phyloP scores from a whole-genome alignment of 2,113 vertebrate species.

The Phaethon lepturus region DNA sequence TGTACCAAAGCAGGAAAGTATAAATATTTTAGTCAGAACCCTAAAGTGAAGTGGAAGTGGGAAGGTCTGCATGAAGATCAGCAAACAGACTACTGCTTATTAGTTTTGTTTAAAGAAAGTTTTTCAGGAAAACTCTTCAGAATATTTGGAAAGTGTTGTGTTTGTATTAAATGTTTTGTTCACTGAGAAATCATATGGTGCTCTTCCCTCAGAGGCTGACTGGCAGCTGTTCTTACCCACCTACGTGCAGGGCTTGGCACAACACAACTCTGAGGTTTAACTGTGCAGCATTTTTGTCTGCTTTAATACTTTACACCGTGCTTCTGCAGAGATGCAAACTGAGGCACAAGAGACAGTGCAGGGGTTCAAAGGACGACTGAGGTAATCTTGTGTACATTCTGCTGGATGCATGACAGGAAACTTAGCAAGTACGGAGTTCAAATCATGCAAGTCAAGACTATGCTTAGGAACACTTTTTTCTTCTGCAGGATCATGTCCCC shows the following conservation, averaged over 20 bases:
- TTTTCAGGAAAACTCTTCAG: background rate
- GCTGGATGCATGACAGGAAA: background rate
- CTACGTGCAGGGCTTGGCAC: background rate
- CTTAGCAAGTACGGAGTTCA: background rate
- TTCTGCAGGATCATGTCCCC: background rate
- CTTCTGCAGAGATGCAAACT: background rate
- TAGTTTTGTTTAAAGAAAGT: conserved; percentile 40
- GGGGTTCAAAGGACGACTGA: background rate
- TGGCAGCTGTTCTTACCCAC: conserved; percentile 38
- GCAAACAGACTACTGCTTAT: conserved; percentile 22
- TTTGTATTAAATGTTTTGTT: conserved; percentile 59
- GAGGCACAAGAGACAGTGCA: background rate
- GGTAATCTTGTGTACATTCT: background rate
- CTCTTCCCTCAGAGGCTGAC: background rate
- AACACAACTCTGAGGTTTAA: background rate
- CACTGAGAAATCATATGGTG: conserved; percentile 4
- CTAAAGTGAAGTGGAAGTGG: conserved; percentile 24
- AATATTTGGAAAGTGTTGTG: conserved; percentile 11
- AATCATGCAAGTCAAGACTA: background rate
- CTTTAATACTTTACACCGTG: background rate
- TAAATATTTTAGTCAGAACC: conserved; percentile 63
- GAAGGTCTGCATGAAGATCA: conserved; percentile 34
- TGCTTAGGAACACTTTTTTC: background rate
- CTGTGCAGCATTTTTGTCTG: background rate
- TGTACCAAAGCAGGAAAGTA: conserved; percentile 46